Evolutionary conservation across 2,113 vertebrate species (phyloP).

Genomic region (Bucco capensis): DNA sequence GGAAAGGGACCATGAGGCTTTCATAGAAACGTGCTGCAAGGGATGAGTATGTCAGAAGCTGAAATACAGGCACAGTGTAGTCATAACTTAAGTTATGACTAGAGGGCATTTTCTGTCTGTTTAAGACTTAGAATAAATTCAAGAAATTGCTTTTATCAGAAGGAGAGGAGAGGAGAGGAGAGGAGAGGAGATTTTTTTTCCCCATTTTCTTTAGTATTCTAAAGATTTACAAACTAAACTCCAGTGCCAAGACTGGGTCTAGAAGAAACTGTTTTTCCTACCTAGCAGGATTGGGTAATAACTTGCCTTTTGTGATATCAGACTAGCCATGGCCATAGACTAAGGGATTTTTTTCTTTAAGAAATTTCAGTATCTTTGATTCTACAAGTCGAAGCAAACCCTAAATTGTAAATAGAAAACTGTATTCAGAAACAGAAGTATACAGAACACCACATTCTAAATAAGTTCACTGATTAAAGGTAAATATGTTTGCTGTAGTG

Average conservation of each 20-base stretch:
- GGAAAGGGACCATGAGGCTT: background rate
- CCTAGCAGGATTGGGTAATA: too few relatives aligned
- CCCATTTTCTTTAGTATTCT: too few relatives aligned
- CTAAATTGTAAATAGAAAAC: background rate
- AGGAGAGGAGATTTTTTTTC: too few relatives aligned
- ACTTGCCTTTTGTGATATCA: too few relatives aligned
- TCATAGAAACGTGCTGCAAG: background rate
- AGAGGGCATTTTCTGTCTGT: background rate
- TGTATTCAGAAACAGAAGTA: background rate
- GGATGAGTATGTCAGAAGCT: background rate
- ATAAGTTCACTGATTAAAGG: background rate
- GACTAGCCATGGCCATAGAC: too few relatives aligned
- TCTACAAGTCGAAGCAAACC: too few relatives aligned
- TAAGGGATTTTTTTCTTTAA: too few relatives aligned
- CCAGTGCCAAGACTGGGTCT: too few relatives aligned
- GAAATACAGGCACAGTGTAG: too few relatives aligned
- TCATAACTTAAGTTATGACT: background rate
- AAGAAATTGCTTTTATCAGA: background rate
- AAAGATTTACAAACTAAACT: background rate
- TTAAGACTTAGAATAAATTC: background rate
- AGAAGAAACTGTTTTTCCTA: too few relatives aligned
- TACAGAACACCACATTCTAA: background rate
- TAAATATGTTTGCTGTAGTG: background rate
- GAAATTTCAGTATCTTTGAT: too few relatives aligned
- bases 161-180: too few relatives aligned